Evolutionary conservation across 2,888 invertebrate species (phyloP), one percentile per base, ranked within the genome.

Genomic region (Dugesia japonica): DNA sequence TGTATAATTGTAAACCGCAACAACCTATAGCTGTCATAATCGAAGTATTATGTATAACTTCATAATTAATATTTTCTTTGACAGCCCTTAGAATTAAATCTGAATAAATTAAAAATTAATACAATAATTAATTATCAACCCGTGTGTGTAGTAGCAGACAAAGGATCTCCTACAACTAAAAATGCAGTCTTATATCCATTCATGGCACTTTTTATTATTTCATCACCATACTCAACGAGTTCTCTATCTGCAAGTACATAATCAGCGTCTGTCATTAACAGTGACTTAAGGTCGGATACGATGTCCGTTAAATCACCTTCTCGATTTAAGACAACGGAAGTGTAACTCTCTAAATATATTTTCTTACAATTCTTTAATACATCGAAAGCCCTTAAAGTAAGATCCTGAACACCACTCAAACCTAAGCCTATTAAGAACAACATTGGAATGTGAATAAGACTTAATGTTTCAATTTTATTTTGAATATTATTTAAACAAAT

Each of bases 1-100:
- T 91, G 85, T 99, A 98, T 74, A 99, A 85, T 87, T 88, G 80
- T 13, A 85, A 79, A 13, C 85, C 85, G 81, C 83, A 84, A 82
- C 94, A 94, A 72, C 94, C 97, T 17, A 95, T 89, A 9, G 98
- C 98, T 87, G 92, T 97, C 87, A 98, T 88, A 80, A 98, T 97
- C 0, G 97, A 97, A 9, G 97, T 92, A 88, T 98, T 98, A 83
- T 98, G 97, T 78, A 97, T 87, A 72, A 97, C 88, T 86, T 89
- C 87, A 76, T 89, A 89, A 79, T 88, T 83, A 28, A 92, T 89
- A n/a, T 87, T 88, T 81, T 88, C 88, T 82, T 92, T 88, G 83
- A 89, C 89, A 33, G 95, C 95, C 81, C 97, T 87, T 77, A 98
- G 85, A 76, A 95, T 88, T 82, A 99, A 88, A 83, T 99, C 98